Evolutionary conservation across 2,113 vertebrate genomes (phyloP).

Genomic region (Prochilodus magdalenae): DNA sequence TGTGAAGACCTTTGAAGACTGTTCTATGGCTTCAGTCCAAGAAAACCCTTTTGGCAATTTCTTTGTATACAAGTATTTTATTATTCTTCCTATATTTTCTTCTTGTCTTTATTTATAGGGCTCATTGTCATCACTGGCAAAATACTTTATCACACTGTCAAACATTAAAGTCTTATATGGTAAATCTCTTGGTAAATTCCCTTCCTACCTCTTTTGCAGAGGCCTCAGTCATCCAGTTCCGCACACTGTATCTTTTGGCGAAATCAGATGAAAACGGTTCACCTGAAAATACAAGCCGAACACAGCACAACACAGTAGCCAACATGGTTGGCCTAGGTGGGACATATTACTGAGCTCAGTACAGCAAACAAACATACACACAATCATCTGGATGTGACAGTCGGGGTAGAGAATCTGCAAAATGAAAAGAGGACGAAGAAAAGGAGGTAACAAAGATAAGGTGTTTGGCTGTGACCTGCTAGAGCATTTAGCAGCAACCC

Average conservation of each 20-base stretch:
- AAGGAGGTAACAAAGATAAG: slow-evolving; percentile 81
- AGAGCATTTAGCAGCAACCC: slow-evolving; percentile 82
- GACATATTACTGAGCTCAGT: slow-evolving; percentile 32
- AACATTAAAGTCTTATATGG: background rate
- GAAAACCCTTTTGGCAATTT: too few species aligned
- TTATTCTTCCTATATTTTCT: too few species aligned
- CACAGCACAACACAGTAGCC: slow-evolving; percentile 43
- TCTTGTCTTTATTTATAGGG: too few species aligned
- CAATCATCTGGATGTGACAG: slow-evolving; percentile 65
- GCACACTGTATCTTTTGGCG: background rate
- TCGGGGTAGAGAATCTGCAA: slow-evolving; percentile 41
- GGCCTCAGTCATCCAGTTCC: background rate
- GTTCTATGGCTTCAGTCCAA: too few species aligned
- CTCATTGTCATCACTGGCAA: too few species aligned
- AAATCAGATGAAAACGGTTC: slow-evolving; percentile 31
- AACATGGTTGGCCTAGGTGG: slow-evolving; percentile 5
- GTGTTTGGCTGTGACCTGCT: slow-evolving; percentile 92
- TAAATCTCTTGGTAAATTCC: background rate
- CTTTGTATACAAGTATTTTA: too few species aligned
- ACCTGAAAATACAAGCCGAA: slow-evolving; percentile 31
- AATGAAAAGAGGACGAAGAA: slow-evolving; percentile 87
- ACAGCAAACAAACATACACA: slow-evolving; percentile 45
- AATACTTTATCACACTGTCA: background rate
- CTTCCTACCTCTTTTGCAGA: background rate
- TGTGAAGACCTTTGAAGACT: too few species aligned